Evolutionary conservation across 2,113 vertebrate species (phyloP), one percentile per base, ranked within the genome.

Genomic region (Meles meles): DNA sequence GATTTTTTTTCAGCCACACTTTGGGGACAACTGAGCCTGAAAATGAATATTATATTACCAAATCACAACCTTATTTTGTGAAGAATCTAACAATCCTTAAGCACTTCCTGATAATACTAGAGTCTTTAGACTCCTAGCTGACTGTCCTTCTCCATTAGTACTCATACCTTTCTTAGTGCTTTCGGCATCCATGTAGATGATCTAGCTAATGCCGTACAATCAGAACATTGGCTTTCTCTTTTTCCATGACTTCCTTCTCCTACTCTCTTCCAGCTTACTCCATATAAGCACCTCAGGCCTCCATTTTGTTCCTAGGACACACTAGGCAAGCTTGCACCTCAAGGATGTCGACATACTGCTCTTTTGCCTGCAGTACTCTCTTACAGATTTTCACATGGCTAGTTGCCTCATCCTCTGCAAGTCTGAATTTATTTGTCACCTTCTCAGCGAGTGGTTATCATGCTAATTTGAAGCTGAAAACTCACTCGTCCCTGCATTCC

Each of bases 351-450:
- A 69, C 10, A 74, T 6, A 42, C 5, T 15, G 0, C 4, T 37
- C 7, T 21, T 97, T 69, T 14, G 47, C 9, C 12, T 9, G 1
- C 0, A 37, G 39, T 61, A 13, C 3, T 63, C 6, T 61, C 42
- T 1, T 1, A 21, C 7, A 65, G 29, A 27, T 37, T 9, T 11
- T 55, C 25, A 25, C 3, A 15, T 9, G 44, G 3, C 12, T 52
- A 39, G 0, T n/a, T 55, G 37, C 0, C 47, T 84, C 14, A 23
- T 7, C 0, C 3, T 94, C 9, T 34, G 0, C 6, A 42, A 42
- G 2, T 55, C 27, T 44, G 59, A 15, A 20, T 55, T 81, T 23
- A 72, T 23, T 29, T 85, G 5, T 57, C 1, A 77, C 7, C 0
- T 86, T 92, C 20, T 86, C 67, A 61, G 8, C n/a, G n/a, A 90